Conservation (phyloP, 1,140 invertebrate genomes). For the Mycetomoellerius zeteki region DNA sequence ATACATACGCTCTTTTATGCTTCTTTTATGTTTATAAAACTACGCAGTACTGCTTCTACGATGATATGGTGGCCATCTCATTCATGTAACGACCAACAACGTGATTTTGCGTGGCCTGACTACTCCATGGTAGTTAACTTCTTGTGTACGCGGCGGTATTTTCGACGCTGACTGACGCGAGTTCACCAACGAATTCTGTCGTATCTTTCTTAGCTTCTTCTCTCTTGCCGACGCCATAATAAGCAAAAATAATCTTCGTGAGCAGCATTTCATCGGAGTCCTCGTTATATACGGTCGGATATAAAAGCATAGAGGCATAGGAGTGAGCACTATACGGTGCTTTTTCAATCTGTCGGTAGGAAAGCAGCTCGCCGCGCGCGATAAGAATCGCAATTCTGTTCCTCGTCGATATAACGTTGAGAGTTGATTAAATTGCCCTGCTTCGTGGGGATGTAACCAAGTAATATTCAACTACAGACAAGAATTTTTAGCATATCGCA, state of each 20-base stretch:
- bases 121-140: slow-evolving; percentile 29
- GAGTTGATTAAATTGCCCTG: slow-evolving; percentile 72
- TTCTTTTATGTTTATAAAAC: neutral
- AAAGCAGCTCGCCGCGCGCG: slow-evolving; percentile 62
- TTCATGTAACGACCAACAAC: slow-evolving; percentile 4
- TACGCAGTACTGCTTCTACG: neutral
- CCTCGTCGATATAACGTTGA: slow-evolving; percentile 65
- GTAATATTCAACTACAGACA: slow-evolving; percentile 50
- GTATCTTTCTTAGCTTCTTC: slow-evolving; percentile 3
- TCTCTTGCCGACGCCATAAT: slow-evolving; percentile 26
- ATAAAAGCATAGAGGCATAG: slow-evolving; percentile 45
- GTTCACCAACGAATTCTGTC: slow-evolving; percentile 1
- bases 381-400: slow-evolving; percentile 75
- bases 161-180: neutral
- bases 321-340: neutral
- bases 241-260: slow-evolving; percentile 58
- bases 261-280: slow-evolving; percentile 48
- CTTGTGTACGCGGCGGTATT: slow-evolving; percentile 14
- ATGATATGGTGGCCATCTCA: too few species aligned
- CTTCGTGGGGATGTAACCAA: slow-evolving; percentile 59
- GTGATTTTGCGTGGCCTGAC: slow-evolving; percentile 20
- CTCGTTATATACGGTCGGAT: slow-evolving; percentile 21
- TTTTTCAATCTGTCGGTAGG: slow-evolving; percentile 73
- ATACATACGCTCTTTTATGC: neutral
- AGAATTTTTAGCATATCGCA: slow-evolving; percentile 57